Base-by-base conservation (phyloP, 2,113 vertebrate species). In the Abramis brama region DNA sequence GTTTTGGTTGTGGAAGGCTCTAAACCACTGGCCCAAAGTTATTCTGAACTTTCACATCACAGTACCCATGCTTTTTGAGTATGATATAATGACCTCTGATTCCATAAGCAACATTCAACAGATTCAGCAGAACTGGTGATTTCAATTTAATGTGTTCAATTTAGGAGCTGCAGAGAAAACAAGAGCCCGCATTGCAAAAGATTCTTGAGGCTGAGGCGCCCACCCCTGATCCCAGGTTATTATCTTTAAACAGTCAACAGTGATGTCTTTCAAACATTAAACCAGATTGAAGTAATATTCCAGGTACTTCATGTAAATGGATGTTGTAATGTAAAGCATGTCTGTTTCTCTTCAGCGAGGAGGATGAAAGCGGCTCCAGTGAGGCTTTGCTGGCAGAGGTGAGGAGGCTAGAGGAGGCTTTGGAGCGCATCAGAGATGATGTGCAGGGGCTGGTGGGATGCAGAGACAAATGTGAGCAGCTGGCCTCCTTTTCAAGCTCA, bases 361-460 rank as follows among this genome's bases (percentile, higher is more conserved):
- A 92, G 6, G 91, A 89, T n/a, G 86, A 87, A 1, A 84, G 76
- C 5, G 93, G 91, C 2, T 93, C 94, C 52, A 91, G 90, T 47
- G 91, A 94, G 25, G 89, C 47, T 3, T 93, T 98, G 43, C 84
- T 95, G 25, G 87, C 93, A 0, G 93, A 91, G 80, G 92, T 97
- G 4, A 89, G 91, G 0, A 91, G 84, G 68, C 88, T 99, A 62
- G 95, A 96, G 85, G 75, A 84, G 0, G 93, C 95, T 47, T 92
- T 99, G 82, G 90, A 91, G 21, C 85, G 19, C 0, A 85, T 99
- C 60, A 94, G 91, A 71, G 88, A 88, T 0, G 95, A 96, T 50
- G 71, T 97, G 59, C 87, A 94, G 1, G 80, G 85, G 12, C 89
- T 90, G 80, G 92, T 89, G 70, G 75, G 50, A 0, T 27, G 84